phyloP scores from a whole-genome alignment of 2,113 vertebrate species.

The Xerus inauris region DNA sequence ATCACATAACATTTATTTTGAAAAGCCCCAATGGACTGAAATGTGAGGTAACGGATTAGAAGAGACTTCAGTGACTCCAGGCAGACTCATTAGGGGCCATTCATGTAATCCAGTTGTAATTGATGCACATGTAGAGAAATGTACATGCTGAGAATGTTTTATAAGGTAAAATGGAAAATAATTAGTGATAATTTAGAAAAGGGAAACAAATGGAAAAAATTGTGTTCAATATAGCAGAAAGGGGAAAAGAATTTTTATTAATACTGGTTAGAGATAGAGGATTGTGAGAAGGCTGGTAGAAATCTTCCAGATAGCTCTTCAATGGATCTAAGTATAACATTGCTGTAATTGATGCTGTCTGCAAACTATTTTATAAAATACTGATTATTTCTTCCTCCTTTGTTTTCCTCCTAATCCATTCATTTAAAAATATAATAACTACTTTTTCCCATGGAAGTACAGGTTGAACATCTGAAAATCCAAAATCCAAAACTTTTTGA shows the following conservation, averaged over 20 bases:
- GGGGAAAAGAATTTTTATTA: neutral
- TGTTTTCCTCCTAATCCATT: neutral
- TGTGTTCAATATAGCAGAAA: neutral
- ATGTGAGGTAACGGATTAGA: neutral
- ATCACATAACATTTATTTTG: neutral
- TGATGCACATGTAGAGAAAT: neutral
- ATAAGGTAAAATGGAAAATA: neutral
- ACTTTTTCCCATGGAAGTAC: neutral
- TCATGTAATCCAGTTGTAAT: neutral
- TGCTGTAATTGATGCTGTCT: neutral
- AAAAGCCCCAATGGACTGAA: neutral
- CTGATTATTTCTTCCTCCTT: neutral
- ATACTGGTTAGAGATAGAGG: neutral
- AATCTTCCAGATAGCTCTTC: neutral
- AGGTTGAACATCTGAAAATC: neutral
- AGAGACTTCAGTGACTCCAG: neutral
- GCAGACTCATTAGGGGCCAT: neutral
- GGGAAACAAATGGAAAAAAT: neutral
- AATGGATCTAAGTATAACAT: neutral
- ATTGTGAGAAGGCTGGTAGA: neutral
- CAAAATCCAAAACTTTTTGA: neutral
- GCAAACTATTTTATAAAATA: slow-evolving; percentile 1
- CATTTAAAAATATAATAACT: neutral
- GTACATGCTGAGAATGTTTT: neutral
- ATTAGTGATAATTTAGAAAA: neutral